Conservation (phyloP, 1,140 invertebrate genomes). For the Calephelis virginiensis region DNA sequence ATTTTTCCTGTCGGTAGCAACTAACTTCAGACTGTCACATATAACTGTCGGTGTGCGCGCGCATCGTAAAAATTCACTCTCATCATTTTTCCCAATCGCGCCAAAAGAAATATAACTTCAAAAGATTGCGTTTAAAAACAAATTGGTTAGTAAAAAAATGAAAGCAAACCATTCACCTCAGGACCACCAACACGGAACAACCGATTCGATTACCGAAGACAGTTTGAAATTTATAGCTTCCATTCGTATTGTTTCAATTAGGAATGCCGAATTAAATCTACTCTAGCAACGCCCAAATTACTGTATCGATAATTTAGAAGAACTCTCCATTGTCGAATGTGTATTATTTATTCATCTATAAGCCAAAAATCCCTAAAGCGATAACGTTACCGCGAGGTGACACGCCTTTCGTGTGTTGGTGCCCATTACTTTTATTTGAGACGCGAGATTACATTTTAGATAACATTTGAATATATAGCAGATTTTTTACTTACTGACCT, state of each 20-base stretch:
- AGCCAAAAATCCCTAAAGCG: slow-evolving; percentile 46
- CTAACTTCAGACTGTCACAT: no score
- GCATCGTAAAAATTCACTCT: no score
- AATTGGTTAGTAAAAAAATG: slow-evolving; percentile 20
- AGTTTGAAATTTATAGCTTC: slow-evolving; percentile 50
- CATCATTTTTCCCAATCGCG: no score
- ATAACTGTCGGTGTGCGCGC: no score
- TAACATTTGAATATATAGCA: not conserved
- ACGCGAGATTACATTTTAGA: slow-evolving; percentile 9
- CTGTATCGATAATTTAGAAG: slow-evolving; percentile 48
- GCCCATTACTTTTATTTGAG: slow-evolving; percentile 16
- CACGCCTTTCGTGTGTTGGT: slow-evolving; percentile 52
- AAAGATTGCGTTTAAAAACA: no score
- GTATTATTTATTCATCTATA: slow-evolving; percentile 55
- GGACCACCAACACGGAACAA: slow-evolving; percentile 48
- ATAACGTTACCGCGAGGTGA: slow-evolving; percentile 27
- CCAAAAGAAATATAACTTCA: no score
- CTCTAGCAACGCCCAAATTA: slow-evolving; percentile 56
- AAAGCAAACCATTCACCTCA: slow-evolving; percentile 44
- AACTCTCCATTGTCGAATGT: slow-evolving; percentile 50
- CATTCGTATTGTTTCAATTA: slow-evolving; percentile 66
- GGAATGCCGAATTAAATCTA: slow-evolving; percentile 56
- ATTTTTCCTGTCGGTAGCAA: no score
- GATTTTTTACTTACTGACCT: not conserved
- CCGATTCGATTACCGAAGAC: slow-evolving; percentile 47